Conservation (phyloP, 2,113 vertebrate species). For the Bambusicola thoracicus region DNA sequence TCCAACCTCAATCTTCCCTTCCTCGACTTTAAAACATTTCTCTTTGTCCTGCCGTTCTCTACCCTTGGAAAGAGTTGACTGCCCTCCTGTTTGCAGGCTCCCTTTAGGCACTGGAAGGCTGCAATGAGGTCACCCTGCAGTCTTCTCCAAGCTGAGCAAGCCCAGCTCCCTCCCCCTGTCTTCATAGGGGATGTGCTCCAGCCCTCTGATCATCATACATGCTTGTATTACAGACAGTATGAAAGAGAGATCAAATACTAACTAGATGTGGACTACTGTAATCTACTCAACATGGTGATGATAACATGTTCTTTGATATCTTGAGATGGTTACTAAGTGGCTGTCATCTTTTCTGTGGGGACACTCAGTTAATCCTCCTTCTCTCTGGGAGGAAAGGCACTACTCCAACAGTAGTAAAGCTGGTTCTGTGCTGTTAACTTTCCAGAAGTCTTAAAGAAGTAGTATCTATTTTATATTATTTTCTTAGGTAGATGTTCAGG, state of each 20-base stretch:
- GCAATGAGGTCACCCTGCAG: no score
- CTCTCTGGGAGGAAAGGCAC: neutral
- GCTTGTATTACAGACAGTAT: neutral
- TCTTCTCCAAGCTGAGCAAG: no score
- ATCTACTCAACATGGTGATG: neutral
- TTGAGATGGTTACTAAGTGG: rapidly evolving
- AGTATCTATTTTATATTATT: rapidly evolving
- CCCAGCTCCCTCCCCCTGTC: no score
- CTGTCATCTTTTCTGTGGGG: neutral
- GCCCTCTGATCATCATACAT: no score
- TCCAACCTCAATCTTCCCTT: no score
- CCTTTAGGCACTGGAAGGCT: no score
- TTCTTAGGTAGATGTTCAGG: neutral
- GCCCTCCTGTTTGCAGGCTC: no score
- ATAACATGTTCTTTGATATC: neutral
- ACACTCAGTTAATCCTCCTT: neutral
- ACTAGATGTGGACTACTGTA: neutral
- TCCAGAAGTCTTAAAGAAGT: neutral
- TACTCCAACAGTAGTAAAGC: neutral
- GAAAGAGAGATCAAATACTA: neutral
- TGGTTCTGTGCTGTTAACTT: neutral
- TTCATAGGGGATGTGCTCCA: no score
- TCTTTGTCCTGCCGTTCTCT: no score
- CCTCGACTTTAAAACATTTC: no score
- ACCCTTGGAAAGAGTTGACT: no score